These are phyloP conservation scores for Panorpa germanica DNA, from an alignment of 2,888 invertebrate genomes.

Conservation along the genomic window DNA sequence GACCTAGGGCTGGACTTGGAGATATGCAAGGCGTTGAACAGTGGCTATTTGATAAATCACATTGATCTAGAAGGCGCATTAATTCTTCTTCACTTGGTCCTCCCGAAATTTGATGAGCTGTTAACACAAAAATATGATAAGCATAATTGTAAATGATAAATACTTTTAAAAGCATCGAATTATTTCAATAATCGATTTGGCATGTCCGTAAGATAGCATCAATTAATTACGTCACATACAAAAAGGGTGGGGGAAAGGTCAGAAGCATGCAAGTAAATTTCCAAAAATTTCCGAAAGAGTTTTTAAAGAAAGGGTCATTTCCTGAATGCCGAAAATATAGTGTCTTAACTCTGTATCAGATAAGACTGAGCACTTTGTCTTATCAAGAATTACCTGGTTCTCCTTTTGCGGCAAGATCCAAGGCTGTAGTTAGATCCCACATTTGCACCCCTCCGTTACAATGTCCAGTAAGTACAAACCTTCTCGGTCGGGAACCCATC, in stretches of 20 bases:
- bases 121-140: slow-evolving; percentile 12
- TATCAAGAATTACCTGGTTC: slow-evolving; percentile 77
- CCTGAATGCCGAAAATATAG: too few relatives aligned
- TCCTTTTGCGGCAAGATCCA: slow-evolving; percentile 62
- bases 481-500: slow-evolving; percentile 71
- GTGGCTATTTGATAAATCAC: slow-evolving; percentile 72
- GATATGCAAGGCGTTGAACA: slow-evolving; percentile 56
- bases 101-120: slow-evolving; percentile 42
- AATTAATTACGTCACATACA: not conserved
- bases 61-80: slow-evolving; percentile 77
- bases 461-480: slow-evolving; percentile 84
- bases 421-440: slow-evolving; percentile 95
- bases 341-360: too few relatives aligned
- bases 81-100: slow-evolving; percentile 90
- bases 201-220: too few relatives aligned
- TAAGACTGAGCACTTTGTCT: too few relatives aligned
- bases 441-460: slow-evolving; percentile 86
- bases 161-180: too few relatives aligned
- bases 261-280: slow-evolving; percentile 13
- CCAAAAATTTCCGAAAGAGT: too few relatives aligned
- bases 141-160: not conserved
- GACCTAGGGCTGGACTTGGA: slow-evolving; percentile 36
- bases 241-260: not conserved
- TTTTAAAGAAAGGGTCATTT: too few relatives aligned
- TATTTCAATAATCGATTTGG: too few relatives aligned